Percentiles rank a stretch among this genome's conserved stretches.
Evolutionary conservation across 2,888 invertebrate species (phyloP).

Genomic region (Plemyria rubiginata): DNA sequence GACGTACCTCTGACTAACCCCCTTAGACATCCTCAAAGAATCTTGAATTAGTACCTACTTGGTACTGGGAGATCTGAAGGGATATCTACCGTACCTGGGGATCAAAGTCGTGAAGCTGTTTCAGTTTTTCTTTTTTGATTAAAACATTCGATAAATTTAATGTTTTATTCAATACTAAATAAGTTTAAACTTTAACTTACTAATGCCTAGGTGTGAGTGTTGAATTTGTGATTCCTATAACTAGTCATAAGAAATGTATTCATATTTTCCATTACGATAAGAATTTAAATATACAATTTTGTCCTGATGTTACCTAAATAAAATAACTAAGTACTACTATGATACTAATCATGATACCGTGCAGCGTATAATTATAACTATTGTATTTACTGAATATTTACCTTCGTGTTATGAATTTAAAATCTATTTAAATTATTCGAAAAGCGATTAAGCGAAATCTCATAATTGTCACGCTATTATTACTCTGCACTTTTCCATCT

Average conservation of each 20-base stretch:
- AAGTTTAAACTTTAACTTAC: constrained; percentile 32
- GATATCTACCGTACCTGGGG: no score
- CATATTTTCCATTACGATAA: constrained; percentile 79
- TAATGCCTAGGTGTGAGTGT: constrained; percentile 59
- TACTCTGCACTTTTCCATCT: constrained; percentile 73
- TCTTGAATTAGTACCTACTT: no score
- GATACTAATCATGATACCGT: constrained; percentile 47
- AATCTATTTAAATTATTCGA: constrained; percentile 64
- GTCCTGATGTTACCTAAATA: constrained; percentile 67
- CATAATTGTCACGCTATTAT: constrained; percentile 66
- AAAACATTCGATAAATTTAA: constrained; percentile 20
- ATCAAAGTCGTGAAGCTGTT: no score
- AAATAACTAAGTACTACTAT: constrained; percentile 49
- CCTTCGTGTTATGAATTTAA: constrained; percentile 62
- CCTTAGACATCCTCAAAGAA: no score
- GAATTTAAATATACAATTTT: constrained; percentile 71
- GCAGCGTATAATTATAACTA: constrained; percentile 53
- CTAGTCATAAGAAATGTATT: constrained; percentile 78
- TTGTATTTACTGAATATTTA: constrained; percentile 67
- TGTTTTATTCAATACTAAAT: constrained; percentile 34
- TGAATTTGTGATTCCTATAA: constrained; percentile 75
- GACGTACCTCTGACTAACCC: no score
- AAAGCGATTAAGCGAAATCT: constrained; percentile 64
- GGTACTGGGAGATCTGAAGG: no score
- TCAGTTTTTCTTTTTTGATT: constrained; percentile 1